Base-by-base conservation (phyloP, 2,888 invertebrate species). In the Digitonthophagus gazella region DNA sequence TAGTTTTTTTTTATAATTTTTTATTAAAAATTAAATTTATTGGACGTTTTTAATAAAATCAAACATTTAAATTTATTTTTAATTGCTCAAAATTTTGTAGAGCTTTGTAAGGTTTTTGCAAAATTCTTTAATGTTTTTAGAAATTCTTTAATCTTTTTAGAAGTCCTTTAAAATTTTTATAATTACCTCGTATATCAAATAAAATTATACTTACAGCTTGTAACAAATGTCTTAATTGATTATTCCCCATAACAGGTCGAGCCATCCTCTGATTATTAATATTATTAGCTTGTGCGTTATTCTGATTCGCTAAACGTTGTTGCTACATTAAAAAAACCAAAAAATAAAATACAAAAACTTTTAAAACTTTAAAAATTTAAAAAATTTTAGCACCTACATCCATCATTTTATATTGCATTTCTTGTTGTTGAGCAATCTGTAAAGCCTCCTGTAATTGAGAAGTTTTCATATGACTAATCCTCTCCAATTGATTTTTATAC, bases 341-440 rank as follows among this genome's bases (percentile, higher is more conserved):
- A n/a, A 16, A n/a, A 4, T 15, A 11, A 64, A 20, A 64, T 28
- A 2, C 15, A 19, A 28, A 18, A 3, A 57, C 15, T 14, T 55
- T 15, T n/a, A 6, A 57, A 19, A 16, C 11, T 15, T 16, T 56
- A 15, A 56, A 56, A 61, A 61, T 16, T 8, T 6, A 61, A 61
- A 11, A 8, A 67, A 5, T 63, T 3, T 22, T 8, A 14, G 81
- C 83, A n/a, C 81, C 85, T 71, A 89, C 91, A 84, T 92, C 91
- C 58, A 92, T 87, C 75, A 86, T 85, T 76, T 92, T 93, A 78
- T 90, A 93, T 74, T 93, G 93, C 81, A 91, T 89, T 77, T 93
- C 93, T 75, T 91, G 91, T 74, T 92, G 91, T 78, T 93, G 93
- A 0, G 92, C 92, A 5, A 89, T 88, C 77, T 93, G 92, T 66